Evolutionary conservation across 2,113 vertebrate genomes (phyloP).

Genomic region (Phocoena sinus): DNA sequence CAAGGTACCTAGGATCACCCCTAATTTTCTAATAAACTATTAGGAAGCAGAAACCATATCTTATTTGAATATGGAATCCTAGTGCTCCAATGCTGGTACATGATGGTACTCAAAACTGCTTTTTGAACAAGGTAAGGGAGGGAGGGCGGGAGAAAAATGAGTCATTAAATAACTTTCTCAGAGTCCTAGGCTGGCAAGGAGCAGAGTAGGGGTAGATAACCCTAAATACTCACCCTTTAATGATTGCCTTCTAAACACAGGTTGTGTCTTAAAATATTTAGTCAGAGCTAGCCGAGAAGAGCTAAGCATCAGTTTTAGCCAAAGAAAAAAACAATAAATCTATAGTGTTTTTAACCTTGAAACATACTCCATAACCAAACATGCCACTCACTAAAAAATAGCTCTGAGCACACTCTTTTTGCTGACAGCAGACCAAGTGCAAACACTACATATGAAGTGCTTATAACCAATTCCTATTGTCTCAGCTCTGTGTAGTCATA

Average conservation of each 20-base stretch:
- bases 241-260: accelerated
- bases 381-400: neutral
- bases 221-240: neutral
- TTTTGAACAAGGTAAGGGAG: neutral
- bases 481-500: neutral
- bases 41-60: neutral
- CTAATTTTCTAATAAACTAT: neutral
- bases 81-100: neutral
- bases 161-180: neutral
- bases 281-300: neutral
- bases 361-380: neutral
- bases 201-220: neutral
- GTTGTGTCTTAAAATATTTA: neutral
- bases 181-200: neutral
- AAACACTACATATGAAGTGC: neutral
- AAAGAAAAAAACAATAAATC: neutral
- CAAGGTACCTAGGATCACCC: neutral
- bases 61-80: neutral
- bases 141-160: accelerated
- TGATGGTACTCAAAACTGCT: neutral
- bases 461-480: neutral
- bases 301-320: neutral
- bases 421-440: neutral
- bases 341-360: neutral
- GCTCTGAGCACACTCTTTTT: neutral